Conservation (phyloP, 2,888 invertebrate species). For the Zhengitettix transpicula region DNA sequence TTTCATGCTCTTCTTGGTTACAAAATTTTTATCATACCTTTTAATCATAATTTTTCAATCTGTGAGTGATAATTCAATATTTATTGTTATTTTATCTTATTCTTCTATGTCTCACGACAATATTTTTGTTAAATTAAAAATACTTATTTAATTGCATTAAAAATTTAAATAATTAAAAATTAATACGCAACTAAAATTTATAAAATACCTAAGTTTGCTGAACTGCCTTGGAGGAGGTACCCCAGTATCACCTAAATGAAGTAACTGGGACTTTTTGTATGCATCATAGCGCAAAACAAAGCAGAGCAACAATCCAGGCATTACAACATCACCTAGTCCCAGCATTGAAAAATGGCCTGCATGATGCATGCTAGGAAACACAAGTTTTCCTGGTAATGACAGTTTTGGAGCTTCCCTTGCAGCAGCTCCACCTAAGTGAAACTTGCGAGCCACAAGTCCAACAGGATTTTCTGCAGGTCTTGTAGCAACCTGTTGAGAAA, state of each 20-base stretch:
- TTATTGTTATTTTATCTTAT: no score
- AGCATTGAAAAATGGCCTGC: conserved; percentile 93
- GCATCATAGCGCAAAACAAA: conserved; percentile 95
- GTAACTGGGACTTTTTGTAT: conserved; percentile 77
- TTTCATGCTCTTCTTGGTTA: no score
- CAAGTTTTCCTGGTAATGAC: conserved; percentile 89
- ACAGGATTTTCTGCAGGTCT: conserved; percentile 84
- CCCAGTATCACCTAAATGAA: conserved; percentile 38
- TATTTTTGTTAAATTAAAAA: not conserved
- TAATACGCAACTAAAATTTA: not conserved
- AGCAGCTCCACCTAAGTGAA: conserved; percentile 70
- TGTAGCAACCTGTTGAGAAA: conserved; percentile 42
- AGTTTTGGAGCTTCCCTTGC: conserved; percentile 87
- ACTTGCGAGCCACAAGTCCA: conserved; percentile 79
- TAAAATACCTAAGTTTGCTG: conserved; percentile 22
- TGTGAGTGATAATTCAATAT: no score
- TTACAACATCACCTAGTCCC: conserved; percentile 43
- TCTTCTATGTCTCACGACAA: not conserved
- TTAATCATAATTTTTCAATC: no score
- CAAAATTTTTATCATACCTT: no score
- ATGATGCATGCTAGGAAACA: conserved; percentile 93
- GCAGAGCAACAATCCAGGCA: conserved; percentile 89
- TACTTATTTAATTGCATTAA: not conserved
- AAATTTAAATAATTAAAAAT: not conserved
- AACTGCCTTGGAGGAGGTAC: conserved; percentile 37